phyloP scores from a whole-genome alignment of 2,113 vertebrate genomes.

The Silurus glanis region DNA sequence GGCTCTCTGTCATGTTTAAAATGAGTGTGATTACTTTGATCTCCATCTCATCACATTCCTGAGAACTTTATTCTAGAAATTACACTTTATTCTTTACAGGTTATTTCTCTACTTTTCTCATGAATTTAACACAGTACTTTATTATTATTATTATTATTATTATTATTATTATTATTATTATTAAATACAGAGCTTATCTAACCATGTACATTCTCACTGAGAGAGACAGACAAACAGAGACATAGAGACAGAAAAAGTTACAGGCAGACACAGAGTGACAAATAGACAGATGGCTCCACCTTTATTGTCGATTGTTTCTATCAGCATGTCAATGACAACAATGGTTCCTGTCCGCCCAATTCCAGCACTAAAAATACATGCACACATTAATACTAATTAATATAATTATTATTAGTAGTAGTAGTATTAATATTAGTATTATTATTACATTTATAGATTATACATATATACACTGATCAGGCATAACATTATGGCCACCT shows the following conservation, averaged over 20 bases:
- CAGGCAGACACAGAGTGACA: neutral
- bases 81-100: neutral
- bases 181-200: neutral
- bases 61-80: neutral
- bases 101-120: neutral
- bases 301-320: slow-evolving; percentile 82
- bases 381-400: neutral
- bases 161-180: neutral
- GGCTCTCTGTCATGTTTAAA: neutral
- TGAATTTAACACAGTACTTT: neutral
- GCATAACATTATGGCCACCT: no score
- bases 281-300: slow-evolving; percentile 71
- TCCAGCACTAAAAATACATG: slow-evolving; percentile 80
- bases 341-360: slow-evolving; percentile 96
- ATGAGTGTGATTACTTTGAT: neutral
- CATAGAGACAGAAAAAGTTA: neutral
- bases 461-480: no score
- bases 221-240: neutral
- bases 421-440: neutral
- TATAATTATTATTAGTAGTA: neutral
- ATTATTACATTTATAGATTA: neutral
- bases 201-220: neutral
- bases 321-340: slow-evolving; percentile 93
- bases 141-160: neutral
- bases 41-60: neutral